Percentiles rank a stretch among this genome's conserved stretches.
phyloP scores from a whole-genome alignment of 2,888 invertebrate species.

The Pseudococcus viburni region DNA sequence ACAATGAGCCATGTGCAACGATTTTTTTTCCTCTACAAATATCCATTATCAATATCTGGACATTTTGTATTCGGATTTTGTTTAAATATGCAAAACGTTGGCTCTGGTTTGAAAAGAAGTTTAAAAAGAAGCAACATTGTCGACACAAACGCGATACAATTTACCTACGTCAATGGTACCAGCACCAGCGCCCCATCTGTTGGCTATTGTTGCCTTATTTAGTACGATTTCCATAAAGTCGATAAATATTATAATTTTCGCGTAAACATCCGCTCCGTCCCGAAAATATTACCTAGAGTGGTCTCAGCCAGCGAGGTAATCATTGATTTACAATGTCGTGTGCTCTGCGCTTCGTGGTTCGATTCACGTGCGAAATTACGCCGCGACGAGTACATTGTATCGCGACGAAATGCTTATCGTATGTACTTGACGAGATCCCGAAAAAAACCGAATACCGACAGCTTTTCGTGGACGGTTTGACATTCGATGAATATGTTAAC shows the following conservation, averaged over 20 bases:
- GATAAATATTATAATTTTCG: conserved; percentile 63
- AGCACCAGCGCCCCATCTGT: neutral
- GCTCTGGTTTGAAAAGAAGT: conserved; percentile 10
- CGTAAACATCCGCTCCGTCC: conserved; percentile 47
- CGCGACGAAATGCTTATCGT: too few relatives aligned
- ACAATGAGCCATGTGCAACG: conserved; percentile 50
- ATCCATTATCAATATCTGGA: conserved; percentile 47
- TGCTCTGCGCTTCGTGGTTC: too few relatives aligned
- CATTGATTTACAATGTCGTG: neutral
- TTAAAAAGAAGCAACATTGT: conserved; percentile 42
- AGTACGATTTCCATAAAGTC: conserved; percentile 44
- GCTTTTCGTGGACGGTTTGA: too few relatives aligned
- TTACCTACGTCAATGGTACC: conserved; percentile 42
- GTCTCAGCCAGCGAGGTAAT: neutral
- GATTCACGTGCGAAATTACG: too few relatives aligned
- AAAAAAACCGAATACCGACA: too few relatives aligned
- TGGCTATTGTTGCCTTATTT: conserved; percentile 41
- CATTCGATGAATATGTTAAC: too few relatives aligned
- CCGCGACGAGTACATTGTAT: too few relatives aligned
- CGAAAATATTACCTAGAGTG: neutral
- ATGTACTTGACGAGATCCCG: too few relatives aligned
- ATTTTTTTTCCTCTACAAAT: conserved; percentile 36
- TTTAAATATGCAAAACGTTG: conserved; percentile 50
- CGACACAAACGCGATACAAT: conserved; percentile 37
- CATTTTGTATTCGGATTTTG: conserved; percentile 24